Percentiles rank a stretch among this genome's conserved stretches.
Conservation (phyloP, 2,888 invertebrate genomes). For the Chrysodeixis includens region DNA sequence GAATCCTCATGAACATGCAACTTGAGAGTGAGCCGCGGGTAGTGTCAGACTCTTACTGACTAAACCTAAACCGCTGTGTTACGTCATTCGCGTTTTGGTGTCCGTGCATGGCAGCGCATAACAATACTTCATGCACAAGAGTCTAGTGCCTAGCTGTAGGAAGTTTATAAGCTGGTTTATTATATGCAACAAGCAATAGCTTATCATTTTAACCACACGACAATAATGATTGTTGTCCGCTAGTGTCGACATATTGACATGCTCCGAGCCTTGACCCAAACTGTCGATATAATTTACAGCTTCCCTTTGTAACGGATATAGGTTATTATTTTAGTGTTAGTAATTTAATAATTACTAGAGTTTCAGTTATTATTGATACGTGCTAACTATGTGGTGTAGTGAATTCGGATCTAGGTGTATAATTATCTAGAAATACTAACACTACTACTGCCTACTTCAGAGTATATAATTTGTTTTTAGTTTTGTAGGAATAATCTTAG, state of each 20-base stretch:
- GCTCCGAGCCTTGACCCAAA: constrained; percentile 59
- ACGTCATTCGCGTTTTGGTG: no score
- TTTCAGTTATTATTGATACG: not conserved
- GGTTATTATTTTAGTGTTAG: constrained; percentile 34
- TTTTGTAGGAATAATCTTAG: not conserved
- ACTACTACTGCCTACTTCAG: not conserved
- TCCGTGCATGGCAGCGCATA: no score
- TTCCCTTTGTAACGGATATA: constrained; percentile 48
- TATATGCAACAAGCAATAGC: not conserved
- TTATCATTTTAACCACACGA: constrained; percentile 24
- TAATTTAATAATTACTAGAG: not conserved
- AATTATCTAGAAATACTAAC: not conserved
- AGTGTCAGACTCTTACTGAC: no score
- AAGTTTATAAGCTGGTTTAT: no score
- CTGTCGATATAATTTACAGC: constrained; percentile 47
- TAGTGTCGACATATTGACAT: constrained; percentile 61
- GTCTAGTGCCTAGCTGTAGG: no score
- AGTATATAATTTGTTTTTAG: not conserved
- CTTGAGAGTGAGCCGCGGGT: no score
- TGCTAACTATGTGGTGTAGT: not conserved
- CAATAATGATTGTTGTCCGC: constrained; percentile 47
- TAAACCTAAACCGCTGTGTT: no score
- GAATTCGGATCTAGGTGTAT: not conserved
- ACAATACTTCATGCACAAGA: no score
- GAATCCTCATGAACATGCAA: no score